phyloP scores from a whole-genome alignment of 2,113 vertebrate species.

The Otocyon megalotis region DNA sequence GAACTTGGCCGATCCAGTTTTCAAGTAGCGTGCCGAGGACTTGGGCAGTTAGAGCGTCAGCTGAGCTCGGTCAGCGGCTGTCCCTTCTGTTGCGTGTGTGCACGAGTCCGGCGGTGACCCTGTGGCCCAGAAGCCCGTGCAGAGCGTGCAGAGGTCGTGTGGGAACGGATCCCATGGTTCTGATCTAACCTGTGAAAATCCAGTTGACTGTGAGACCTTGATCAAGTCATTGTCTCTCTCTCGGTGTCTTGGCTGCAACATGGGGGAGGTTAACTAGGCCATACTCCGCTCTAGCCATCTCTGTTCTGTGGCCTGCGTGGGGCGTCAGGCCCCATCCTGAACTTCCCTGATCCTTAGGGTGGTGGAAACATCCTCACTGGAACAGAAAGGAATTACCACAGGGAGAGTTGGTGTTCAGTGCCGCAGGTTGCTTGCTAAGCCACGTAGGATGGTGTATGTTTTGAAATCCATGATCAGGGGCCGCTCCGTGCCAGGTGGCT shows the following conservation, averaged over 20 bases:
- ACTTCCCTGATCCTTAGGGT: not conserved
- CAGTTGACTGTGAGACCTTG: not conserved
- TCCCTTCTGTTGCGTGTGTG: not conserved
- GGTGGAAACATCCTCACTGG: not conserved
- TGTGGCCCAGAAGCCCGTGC: not conserved
- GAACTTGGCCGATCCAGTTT: not conserved
- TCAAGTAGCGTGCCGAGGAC: not conserved
- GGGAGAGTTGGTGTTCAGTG: not conserved
- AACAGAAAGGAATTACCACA: not conserved
- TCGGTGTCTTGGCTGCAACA: not conserved
- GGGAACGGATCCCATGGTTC: not conserved
- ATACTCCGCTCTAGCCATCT: not conserved
- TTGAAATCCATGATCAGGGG: not conserved
- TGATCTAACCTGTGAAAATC: not conserved
- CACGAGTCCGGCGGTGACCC: not conserved
- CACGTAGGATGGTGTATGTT: not conserved
- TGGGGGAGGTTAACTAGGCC: not conserved
- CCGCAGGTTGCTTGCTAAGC: not conserved
- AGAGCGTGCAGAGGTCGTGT: not conserved
- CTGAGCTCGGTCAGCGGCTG: not conserved
- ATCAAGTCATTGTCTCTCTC: not conserved
- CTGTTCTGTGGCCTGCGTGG: not conserved
- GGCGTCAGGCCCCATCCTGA: not conserved
- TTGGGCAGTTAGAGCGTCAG: not conserved
- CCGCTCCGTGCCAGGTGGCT: not conserved